These are phyloP conservation scores for Aproaerema taeniolella DNA, from an alignment of 2,888 invertebrate species.

Conservation along the genomic window DNA sequence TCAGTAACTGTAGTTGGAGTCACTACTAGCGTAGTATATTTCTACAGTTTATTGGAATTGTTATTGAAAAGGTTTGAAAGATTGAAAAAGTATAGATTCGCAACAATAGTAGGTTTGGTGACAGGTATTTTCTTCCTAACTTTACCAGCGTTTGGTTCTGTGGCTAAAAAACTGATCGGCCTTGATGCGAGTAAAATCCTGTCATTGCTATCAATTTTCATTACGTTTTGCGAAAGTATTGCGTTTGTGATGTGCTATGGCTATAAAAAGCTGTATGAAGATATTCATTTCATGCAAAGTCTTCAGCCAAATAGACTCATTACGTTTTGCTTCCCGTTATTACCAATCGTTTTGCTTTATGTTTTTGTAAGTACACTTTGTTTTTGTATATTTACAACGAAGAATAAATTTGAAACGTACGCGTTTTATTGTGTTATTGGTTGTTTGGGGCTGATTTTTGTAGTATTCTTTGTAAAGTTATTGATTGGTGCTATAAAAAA, in stretches of 20 bases:
- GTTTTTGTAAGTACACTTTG: conserved; percentile 32
- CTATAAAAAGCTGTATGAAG: conserved; percentile 52
- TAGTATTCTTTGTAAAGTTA: conserved; percentile 25
- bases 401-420: conserved; percentile 8
- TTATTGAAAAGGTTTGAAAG: conserved; percentile 27
- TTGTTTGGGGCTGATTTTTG: conserved; percentile 13
- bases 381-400: not conserved
- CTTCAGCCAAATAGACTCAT: conserved; percentile 46
- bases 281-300: conserved; percentile 68
- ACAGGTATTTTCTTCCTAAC: conserved; percentile 37
- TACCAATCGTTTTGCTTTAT: conserved; percentile 32
- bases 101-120: conserved; percentile 30
- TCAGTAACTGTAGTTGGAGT: conserved; percentile 35
- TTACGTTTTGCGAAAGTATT: conserved; percentile 38
- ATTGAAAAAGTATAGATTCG: conserved; percentile 39
- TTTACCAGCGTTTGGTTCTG: conserved; percentile 41
- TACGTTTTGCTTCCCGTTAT: conserved; percentile 43
- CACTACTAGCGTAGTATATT: conserved; percentile 33
- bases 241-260: conserved; percentile 61
- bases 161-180: conserved; percentile 31
- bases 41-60: conserved; percentile 39
- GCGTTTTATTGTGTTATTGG: conserved; percentile 25
- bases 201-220: conserved; percentile 30
- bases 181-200: conserved; percentile 27
- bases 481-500: conserved; percentile 31